Evolutionary conservation across 2,888 invertebrate species (phyloP), one percentile per base, ranked within the genome.

Genomic region (Drosophila gaucha): DNA sequence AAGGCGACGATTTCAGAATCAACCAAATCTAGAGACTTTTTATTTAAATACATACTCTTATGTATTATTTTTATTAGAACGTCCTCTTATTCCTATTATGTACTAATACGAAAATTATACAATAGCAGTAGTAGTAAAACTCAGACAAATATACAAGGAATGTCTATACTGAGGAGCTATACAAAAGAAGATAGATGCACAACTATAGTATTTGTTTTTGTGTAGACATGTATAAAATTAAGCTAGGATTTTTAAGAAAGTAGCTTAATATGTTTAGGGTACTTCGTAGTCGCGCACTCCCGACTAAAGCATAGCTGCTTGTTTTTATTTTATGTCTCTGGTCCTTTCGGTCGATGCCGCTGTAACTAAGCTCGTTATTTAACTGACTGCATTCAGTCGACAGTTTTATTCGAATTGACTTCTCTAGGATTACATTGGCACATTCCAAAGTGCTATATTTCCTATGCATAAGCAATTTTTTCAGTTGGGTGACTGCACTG

Each of bases 361-460:
- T 47, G 55, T 35, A 50, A 35, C 57, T 59, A 39, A 65, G 56
- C 65, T 63, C 54, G 63, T 64, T 67, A 57, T 74, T 67, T 64
- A 64, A 64, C 68, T 67, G 68, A 57, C 74, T 68, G 57, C 54
- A 43, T 60, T 43, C 44, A 54, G 18, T 58, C 51, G 47, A 56
- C 44, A 57, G 33, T 64, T 74, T 77, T 38, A 63, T 68, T 43
- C 44, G 39, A 51, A 28, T 43, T 47, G 56, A 38, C 33, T 54
- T 43, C 47, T 35, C 52, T 47, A 31, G 44, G 52, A 49, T 54
- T 55, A 58, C 66, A 72, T 52, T 74, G 77, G 41, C 44, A 35
- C 51, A 49, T 46, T 66, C 69, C 38, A 31, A 31, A n/a, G 36
- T 41, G 57, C 49, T 39, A 47, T 47, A 59, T 54, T 52, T 57